These are phyloP conservation scores for Tenthredo distinguenda DNA, from an alignment of 2,888 invertebrate species.

Conservation along the genomic window DNA sequence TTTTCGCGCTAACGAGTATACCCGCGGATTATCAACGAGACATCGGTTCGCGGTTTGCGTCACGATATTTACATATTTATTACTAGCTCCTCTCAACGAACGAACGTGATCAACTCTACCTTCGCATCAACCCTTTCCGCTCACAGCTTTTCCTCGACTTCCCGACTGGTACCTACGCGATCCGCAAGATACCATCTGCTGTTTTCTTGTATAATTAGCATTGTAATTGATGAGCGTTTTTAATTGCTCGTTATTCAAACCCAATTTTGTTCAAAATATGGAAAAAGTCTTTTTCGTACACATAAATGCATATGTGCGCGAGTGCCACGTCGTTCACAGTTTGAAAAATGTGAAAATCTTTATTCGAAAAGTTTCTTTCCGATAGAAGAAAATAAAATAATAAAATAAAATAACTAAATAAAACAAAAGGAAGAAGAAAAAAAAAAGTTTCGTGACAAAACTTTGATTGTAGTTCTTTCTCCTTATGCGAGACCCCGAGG, in stretches of 20 bases:
- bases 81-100: conserved; percentile 2
- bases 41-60: not conserved
- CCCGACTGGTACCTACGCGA: not conserved
- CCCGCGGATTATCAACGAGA: conserved; percentile 20
- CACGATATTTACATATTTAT: conserved; percentile 42
- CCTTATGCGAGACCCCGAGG: not conserved
- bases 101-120: conserved; percentile 43
- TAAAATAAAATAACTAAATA: not conserved
- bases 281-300: not conserved
- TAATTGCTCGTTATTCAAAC: conserved; percentile 7
- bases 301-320: not conserved
- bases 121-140: conserved; percentile 20
- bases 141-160: not conserved
- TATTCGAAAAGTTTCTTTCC: not conserved
- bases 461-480: not conserved
- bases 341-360: not conserved
- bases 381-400: not conserved
- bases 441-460: not conserved
- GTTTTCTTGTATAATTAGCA: conserved; percentile 36
- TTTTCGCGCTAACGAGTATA: conserved; percentile 33
- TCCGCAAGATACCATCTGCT: not conserved
- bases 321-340: not conserved
- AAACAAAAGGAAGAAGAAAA: not conserved
- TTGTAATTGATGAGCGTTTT: conserved; percentile 38
- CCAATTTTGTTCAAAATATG: not conserved